Evolutionary conservation across 2,888 invertebrate genomes (phyloP).

Genomic region (Belgica antarctica): DNA sequence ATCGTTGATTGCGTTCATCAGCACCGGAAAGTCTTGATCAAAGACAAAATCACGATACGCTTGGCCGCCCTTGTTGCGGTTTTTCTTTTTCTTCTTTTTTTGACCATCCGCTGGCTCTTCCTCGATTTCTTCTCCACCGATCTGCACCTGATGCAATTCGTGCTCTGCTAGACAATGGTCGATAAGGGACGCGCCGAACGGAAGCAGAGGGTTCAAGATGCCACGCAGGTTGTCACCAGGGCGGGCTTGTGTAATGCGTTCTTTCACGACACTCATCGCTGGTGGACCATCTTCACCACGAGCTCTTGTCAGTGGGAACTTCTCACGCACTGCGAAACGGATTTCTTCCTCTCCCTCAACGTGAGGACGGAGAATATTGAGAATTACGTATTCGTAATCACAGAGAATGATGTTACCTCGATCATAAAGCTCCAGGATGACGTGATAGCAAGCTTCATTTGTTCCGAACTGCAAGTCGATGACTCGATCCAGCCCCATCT

Average conservation of each 20-base stretch:
- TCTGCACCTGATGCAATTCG: constrained; percentile 64
- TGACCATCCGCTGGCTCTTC: constrained; percentile 18
- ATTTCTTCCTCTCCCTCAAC: constrained; percentile 88
- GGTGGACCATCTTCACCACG: constrained; percentile 62
- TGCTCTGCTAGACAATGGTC: constrained; percentile 80
- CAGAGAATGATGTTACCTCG: constrained; percentile 93
- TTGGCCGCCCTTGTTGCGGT: constrained; percentile 46
- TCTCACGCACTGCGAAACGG: constrained; percentile 87
- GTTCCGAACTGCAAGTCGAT: constrained; percentile 94
- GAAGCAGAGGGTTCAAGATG: constrained; percentile 74
- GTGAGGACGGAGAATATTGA: constrained; percentile 90
- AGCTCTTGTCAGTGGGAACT: constrained; percentile 78
- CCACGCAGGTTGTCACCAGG: constrained; percentile 77
- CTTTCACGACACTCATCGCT: constrained; percentile 58
- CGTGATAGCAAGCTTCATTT: constrained; percentile 89
- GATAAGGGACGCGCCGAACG: constrained; percentile 87
- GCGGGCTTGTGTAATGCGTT: constrained; percentile 64
- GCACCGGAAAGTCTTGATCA: constrained; percentile 61
- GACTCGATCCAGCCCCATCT: constrained; percentile 90
- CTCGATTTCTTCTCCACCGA: constrained; percentile 47
- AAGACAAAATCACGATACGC: constrained; percentile 58
- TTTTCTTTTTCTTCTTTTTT: constrained; percentile 40
- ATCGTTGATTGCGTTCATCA: constrained; percentile 65
- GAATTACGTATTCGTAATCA: constrained; percentile 82
- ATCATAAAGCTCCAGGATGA: constrained; percentile 94